Evolutionary conservation across 2,888 invertebrate species (phyloP).

Genomic region (Nymphalis urticae): DNA sequence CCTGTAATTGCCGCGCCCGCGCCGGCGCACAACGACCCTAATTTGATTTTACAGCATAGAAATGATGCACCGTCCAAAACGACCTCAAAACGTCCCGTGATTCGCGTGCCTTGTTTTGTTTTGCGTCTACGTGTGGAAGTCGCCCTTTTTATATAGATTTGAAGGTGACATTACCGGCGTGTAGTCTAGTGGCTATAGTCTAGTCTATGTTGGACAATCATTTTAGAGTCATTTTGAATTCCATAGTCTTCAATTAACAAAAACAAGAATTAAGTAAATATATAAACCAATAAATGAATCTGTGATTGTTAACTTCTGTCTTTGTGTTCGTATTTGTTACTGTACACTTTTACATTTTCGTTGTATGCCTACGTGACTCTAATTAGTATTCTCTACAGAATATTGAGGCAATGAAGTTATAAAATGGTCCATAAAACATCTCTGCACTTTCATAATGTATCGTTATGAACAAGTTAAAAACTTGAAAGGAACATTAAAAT

Average conservation of each 20-base stretch:
- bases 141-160: not conserved
- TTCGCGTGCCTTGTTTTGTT: conserved; percentile 20
- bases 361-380: conserved; percentile 27
- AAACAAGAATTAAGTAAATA: no score
- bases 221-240: no score
- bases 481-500: conserved; percentile 34
- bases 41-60: conserved; percentile 72
- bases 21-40: conserved; percentile 60
- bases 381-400: conserved; percentile 34
- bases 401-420: conserved; percentile 38
- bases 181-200: not conserved
- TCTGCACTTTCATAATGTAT: conserved; percentile 34
- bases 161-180: not conserved
- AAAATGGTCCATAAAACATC: conserved; percentile 38
- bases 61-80: conserved; percentile 52
- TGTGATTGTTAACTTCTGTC: no score
- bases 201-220: no score
- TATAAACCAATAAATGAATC: no score
- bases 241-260: no score
- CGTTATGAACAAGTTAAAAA: conserved; percentile 31
- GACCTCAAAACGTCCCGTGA: conserved; percentile 42
- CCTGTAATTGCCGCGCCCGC: conserved; percentile 64
- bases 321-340: not conserved
- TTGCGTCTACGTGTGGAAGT: conserved; percentile 20
- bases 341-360: conserved; percentile 8